Conservation (phyloP, 1,140 invertebrate genomes). For the Magallana angulata region DNA sequence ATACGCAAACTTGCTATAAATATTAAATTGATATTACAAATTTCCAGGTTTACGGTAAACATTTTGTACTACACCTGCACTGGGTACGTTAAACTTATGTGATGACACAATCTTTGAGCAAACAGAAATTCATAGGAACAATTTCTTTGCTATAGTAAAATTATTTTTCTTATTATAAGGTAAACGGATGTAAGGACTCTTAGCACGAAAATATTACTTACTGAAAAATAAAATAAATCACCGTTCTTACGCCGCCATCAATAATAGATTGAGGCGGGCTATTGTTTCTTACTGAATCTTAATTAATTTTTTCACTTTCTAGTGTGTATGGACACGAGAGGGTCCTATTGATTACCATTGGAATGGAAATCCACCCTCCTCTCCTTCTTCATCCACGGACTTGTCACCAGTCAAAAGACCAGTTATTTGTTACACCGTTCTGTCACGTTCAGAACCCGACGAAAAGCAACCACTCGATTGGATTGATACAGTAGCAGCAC, state of each 20-base stretch:
- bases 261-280: background rate
- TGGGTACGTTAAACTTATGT: too few relatives aligned
- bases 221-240: conserved; percentile 12
- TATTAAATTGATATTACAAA: too few relatives aligned
- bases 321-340: background rate
- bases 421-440: background rate
- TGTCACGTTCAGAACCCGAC: background rate
- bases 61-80: too few relatives aligned
- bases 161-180: too few relatives aligned
- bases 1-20: too few relatives aligned
- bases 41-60: too few relatives aligned
- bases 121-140: too few relatives aligned
- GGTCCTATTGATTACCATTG: background rate
- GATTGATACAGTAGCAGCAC: too few relatives aligned
- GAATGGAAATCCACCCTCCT: background rate
- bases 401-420: background rate
- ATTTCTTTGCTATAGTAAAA: too few relatives aligned
- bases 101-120: too few relatives aligned
- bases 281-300: conserved; percentile 24
- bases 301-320: conserved; percentile 26
- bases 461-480: background rate
- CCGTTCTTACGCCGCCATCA: background rate
- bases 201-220: too few relatives aligned
- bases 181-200: too few relatives aligned
- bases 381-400: background rate